These are phyloP conservation scores for Neodiprion fabricii DNA, from an alignment of 1,140 invertebrate species.

Conservation along the genomic window DNA sequence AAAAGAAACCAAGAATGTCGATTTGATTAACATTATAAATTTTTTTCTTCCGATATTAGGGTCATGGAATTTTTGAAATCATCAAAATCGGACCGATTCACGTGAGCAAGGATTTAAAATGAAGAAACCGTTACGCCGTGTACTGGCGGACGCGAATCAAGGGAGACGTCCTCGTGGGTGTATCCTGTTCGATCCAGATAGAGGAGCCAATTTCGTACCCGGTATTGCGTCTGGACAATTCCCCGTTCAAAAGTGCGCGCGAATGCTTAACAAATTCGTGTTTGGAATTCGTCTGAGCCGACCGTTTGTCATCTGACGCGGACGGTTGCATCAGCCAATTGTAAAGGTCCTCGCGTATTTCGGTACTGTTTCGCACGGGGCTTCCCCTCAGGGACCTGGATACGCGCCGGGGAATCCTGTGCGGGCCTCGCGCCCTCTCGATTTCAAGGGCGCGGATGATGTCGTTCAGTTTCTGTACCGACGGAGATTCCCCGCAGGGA, in stretches of 20 bases:
- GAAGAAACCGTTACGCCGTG: not conserved
- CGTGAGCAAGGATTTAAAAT: not conserved
- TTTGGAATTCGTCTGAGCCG: not conserved
- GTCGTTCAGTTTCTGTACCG: not conserved
- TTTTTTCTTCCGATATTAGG: not conserved
- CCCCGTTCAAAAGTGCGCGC: not conserved
- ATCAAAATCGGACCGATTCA: not conserved
- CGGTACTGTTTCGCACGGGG: not conserved
- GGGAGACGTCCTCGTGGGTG: not conserved
- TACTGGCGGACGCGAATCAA: not conserved
- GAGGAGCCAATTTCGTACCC: not conserved
- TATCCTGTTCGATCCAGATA: not conserved
- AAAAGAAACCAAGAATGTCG: conserved; percentile 3
- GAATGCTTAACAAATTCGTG: conserved; percentile 9
- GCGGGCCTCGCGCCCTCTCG: not conserved
- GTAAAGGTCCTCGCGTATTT: conserved; percentile 24
- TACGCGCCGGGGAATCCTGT: not conserved
- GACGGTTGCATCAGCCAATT: conserved; percentile 32
- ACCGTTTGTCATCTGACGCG: not conserved
- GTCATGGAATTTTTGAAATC: not conserved
- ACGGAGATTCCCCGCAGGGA: not conserved
- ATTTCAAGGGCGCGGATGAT: not conserved
- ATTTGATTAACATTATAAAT: not conserved
- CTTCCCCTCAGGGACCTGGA: not conserved
- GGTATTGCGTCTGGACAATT: not conserved